Evolutionary conservation across 2,113 vertebrate genomes (phyloP).

Genomic region (Daphoenositta chrysoptera): DNA sequence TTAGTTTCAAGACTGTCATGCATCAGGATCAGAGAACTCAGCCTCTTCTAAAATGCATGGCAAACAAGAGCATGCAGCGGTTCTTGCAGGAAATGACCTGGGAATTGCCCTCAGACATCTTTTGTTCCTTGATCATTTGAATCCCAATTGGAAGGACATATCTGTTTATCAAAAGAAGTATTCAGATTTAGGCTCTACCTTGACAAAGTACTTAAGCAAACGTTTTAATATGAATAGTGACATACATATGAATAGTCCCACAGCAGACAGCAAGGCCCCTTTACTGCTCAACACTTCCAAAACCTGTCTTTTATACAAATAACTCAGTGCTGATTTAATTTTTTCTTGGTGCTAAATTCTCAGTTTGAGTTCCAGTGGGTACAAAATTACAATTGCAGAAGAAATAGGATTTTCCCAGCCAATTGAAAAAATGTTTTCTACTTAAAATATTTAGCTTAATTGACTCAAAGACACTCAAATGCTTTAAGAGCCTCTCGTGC

Average conservation of each 20-base stretch:
- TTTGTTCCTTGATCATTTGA: slow-evolving; percentile 48
- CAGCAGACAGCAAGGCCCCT: background rate
- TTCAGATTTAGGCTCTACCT: slow-evolving; percentile 35
- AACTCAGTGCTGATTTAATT: background rate
- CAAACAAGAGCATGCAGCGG: background rate
- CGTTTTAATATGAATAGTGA: slow-evolving; percentile 49
- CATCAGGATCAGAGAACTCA: background rate
- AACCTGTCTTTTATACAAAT: background rate
- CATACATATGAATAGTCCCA: slow-evolving; percentile 40
- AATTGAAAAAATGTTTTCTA: background rate
- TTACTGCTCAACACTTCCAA: background rate
- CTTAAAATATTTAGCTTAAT: background rate
- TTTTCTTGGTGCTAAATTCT: background rate
- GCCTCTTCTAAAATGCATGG: background rate
- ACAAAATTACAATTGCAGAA: background rate
- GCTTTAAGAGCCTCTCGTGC: background rate
- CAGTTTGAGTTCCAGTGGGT: background rate
- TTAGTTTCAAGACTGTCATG: background rate
- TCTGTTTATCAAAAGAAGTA: slow-evolving; percentile 60
- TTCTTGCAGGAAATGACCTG: slow-evolving; percentile 50
- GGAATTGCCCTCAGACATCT: slow-evolving; percentile 46
- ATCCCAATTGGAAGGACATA: slow-evolving; percentile 36
- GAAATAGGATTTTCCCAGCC: background rate
- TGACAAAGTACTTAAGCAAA: slow-evolving; percentile 9
- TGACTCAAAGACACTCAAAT: background rate